These are phyloP conservation scores for Acrobasis consociella DNA, from an alignment of 2,888 invertebrate genomes.

Conservation along the genomic window DNA sequence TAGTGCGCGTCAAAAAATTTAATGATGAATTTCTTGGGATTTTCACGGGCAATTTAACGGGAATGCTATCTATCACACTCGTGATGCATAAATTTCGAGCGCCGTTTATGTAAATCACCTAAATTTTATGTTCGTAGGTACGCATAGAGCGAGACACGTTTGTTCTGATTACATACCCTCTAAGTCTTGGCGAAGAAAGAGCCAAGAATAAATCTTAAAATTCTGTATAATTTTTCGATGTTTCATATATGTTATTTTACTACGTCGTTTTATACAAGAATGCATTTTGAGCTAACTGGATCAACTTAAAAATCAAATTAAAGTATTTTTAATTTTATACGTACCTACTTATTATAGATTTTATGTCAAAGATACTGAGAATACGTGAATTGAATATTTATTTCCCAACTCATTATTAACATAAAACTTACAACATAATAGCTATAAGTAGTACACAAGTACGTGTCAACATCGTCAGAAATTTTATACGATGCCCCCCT, in stretches of 20 bases:
- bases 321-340: too few species aligned
- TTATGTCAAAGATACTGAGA: not conserved
- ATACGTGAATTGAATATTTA: not conserved
- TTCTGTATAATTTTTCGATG: constrained; percentile 26
- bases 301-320: too few species aligned
- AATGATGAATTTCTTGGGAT: constrained; percentile 38
- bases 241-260: not conserved
- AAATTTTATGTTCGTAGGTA: constrained; percentile 45
- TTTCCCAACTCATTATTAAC: not conserved
- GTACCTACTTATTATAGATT: too few species aligned
- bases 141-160: constrained; percentile 13
- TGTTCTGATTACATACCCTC: constrained; percentile 14
- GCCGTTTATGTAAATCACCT: constrained; percentile 54
- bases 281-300: not conserved
- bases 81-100: constrained; percentile 51
- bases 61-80: constrained; percentile 46
- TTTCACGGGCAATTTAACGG: constrained; percentile 63
- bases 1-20: constrained; percentile 25
- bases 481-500: constrained; percentile 43
- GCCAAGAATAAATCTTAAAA: not conserved
- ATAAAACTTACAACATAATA: not conserved
- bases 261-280: too few species aligned
- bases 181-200: constrained; percentile 4
- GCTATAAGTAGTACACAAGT: not conserved
- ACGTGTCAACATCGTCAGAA: not conserved